Evolutionary conservation across 2,797 vertebrate species (phyloP).

Genomic region (Pteronotus mesoamericanus): DNA sequence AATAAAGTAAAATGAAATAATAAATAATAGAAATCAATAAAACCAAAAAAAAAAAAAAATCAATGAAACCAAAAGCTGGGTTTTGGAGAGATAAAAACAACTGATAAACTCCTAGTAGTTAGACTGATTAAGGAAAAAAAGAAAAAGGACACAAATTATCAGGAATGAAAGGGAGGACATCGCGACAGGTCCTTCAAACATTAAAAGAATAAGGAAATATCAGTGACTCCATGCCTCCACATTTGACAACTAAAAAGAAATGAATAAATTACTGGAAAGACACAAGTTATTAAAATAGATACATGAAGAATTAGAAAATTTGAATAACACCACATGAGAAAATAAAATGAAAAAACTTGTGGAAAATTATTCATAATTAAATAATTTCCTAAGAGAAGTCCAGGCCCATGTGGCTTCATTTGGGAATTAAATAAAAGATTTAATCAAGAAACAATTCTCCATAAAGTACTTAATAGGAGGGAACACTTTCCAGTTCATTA

Average conservation of each 20-base stretch:
- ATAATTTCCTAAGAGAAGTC: conserved; percentile 20
- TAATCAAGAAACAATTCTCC: not conserved
- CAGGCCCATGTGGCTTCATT: not conserved
- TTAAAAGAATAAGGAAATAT: not conserved
- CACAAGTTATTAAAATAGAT: not conserved
- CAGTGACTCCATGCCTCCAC: not conserved
- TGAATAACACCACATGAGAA: not conserved
- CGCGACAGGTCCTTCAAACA: not conserved
- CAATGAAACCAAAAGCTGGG: not conserved
- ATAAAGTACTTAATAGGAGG: not conserved
- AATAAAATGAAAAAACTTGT: not conserved
- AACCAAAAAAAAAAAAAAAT: not conserved
- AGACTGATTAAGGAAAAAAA: not conserved
- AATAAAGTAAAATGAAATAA: not conserved
- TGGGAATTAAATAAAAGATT: not conserved
- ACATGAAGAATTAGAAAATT: not conserved
- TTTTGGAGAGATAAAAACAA: not conserved
- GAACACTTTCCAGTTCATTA: not conserved
- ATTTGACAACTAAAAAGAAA: not conserved
- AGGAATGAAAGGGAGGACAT: not conserved
- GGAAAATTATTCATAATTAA: not conserved
- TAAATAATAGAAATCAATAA: not conserved
- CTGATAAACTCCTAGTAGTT: not conserved
- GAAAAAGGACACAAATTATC: not conserved
- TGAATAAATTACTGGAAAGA: not conserved